A percentile compares a stretch with the other conserved stretches of the same genome.
These are phyloP conservation scores for Psilopogon haemacephalus DNA, from an alignment of 2,113 vertebrate species.

Conservation along the genomic window DNA sequence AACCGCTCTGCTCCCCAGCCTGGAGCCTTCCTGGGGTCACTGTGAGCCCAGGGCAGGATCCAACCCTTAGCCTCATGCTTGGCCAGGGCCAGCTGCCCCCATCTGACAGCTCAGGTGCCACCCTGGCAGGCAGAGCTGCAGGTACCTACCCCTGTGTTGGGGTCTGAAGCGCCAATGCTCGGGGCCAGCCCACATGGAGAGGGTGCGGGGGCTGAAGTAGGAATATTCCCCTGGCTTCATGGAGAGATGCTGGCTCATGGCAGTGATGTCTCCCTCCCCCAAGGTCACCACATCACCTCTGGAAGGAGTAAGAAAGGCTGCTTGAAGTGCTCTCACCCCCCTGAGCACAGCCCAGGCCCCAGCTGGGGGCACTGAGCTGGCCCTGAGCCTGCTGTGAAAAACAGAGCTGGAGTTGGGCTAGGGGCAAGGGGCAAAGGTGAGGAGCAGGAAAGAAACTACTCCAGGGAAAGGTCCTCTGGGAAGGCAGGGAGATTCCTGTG, in stretches of 20 bases:
- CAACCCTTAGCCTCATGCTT: too few species aligned
- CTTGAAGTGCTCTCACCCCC: background rate
- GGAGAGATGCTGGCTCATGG: conserved; percentile 89
- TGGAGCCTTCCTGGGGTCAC: too few species aligned
- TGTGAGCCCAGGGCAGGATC: too few species aligned
- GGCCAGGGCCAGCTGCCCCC: background rate
- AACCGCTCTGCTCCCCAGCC: too few species aligned
- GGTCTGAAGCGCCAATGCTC: conserved; percentile 95
- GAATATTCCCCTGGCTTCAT: conserved; percentile 92
- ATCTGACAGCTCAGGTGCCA: background rate
- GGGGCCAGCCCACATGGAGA: conserved; percentile 93
- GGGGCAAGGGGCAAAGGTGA: background rate
- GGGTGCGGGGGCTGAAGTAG: conserved; percentile 93
- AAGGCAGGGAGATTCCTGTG: background rate
- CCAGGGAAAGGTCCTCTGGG: background rate
- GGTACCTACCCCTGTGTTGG: conserved; percentile 80
- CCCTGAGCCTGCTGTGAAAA: background rate
- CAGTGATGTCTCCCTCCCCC: conserved; percentile 80
- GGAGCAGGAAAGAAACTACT: background rate
- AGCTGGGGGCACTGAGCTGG: background rate
- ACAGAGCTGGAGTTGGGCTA: background rate
- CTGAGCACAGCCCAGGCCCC: background rate
- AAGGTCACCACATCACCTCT: conserved; percentile 74
- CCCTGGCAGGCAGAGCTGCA: background rate
- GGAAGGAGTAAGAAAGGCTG: background rate